Evolutionary conservation across 2,888 invertebrate species (phyloP).

Genomic region (Didymodactylos carnosus): DNA sequence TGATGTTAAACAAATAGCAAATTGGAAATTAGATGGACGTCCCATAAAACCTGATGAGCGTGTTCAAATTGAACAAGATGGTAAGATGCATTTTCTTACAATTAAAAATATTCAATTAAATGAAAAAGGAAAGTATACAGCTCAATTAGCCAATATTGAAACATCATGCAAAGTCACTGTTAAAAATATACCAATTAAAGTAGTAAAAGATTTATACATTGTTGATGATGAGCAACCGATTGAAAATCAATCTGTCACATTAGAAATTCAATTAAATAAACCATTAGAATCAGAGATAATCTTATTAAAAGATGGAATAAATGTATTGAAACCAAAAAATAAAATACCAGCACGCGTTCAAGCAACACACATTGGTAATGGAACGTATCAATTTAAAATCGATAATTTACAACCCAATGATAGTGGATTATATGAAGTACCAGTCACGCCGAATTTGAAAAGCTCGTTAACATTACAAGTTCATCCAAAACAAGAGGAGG

Average conservation of each 20-base stretch:
- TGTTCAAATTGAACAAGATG: conserved; percentile 6
- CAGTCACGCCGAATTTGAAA: not conserved
- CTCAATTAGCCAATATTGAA: not conserved
- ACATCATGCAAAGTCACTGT: not conserved
- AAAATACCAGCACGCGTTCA: too few relatives aligned
- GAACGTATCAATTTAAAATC: not conserved
- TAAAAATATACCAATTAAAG: not conserved
- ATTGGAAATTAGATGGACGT: not conserved
- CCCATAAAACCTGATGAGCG: conserved; percentile 4
- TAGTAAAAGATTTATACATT: not conserved
- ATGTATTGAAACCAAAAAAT: not conserved
- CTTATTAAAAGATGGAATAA: not conserved
- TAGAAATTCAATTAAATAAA: conserved; percentile 12
- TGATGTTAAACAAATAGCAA: not conserved
- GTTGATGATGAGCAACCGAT: not conserved
- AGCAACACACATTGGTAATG: not conserved
- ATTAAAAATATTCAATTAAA: conserved; percentile 5
- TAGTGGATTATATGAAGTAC: not conserved
- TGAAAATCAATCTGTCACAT: conserved; percentile 1
- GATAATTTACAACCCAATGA: not conserved
- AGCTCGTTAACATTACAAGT: not conserved
- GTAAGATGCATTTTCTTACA: conserved; percentile 4
- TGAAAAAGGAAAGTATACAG: conserved; percentile 6
- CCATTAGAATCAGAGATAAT: not conserved
- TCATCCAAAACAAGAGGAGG: too few relatives aligned